These are phyloP conservation scores for Cavia aperea DNA, from an alignment of 2,113 vertebrate genomes.

Conservation along the genomic window DNA sequence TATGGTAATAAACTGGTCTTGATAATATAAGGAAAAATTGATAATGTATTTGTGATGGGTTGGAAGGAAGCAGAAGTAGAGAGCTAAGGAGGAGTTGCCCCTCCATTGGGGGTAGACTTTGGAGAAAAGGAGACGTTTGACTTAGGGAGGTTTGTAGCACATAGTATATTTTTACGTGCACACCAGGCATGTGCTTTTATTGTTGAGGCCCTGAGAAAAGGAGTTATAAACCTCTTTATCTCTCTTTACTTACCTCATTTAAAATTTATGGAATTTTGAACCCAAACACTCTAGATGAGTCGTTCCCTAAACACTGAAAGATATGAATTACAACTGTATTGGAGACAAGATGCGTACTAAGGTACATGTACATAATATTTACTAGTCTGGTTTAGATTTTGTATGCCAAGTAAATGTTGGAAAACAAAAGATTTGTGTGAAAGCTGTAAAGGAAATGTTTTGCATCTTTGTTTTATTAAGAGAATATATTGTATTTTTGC, in stretches of 20 bases:
- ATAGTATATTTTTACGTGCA: slow-evolving; percentile 31
- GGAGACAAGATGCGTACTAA: slow-evolving; percentile 2
- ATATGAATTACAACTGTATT: slow-evolving; percentile 21
- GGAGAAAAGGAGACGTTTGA: slow-evolving; percentile 15
- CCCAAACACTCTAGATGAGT: slow-evolving; percentile 37
- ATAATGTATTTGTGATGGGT: neutral
- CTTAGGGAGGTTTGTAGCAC: neutral
- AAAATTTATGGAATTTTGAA: slow-evolving; percentile 61
- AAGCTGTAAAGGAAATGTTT: slow-evolving; percentile 40
- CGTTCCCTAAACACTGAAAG: slow-evolving; percentile 23
- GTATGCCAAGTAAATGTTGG: slow-evolving; percentile 10
- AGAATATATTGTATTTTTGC: neutral
- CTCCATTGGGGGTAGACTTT: neutral
- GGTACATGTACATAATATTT: slow-evolving; percentile 22
- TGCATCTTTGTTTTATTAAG: slow-evolving; percentile 36
- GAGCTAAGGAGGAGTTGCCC: neutral
- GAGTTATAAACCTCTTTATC: slow-evolving; percentile 43
- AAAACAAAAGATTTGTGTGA: slow-evolving; percentile 20
- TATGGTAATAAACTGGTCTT: neutral
- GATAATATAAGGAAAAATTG: slow-evolving; percentile 2
- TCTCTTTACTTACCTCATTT: slow-evolving; percentile 54
- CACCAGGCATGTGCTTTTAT: slow-evolving; percentile 21
- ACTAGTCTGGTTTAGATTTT: slow-evolving; percentile 22
- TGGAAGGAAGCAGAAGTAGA: neutral
- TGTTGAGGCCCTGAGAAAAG: slow-evolving; percentile 39